Evolutionary conservation across 2,113 vertebrate species (phyloP).

Genomic region (Sphyrna mokarran): DNA sequence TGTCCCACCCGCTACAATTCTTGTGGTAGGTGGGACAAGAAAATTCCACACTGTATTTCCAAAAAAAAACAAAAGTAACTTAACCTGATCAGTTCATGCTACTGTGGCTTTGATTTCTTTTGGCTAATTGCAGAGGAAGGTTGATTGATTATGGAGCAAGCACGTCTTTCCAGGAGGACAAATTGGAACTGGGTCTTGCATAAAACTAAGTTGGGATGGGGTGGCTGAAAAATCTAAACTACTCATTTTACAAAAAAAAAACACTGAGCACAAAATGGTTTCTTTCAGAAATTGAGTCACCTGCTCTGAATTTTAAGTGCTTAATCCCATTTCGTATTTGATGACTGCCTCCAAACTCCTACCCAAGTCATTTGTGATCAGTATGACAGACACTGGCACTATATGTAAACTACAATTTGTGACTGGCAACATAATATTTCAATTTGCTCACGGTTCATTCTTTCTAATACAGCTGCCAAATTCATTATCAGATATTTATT

Average conservation of each 20-base stretch:
- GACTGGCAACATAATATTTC: background rate
- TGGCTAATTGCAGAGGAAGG: background rate
- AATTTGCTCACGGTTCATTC: background rate
- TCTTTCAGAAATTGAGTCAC: background rate
- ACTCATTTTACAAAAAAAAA: background rate
- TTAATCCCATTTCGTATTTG: background rate
- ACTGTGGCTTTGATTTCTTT: background rate
- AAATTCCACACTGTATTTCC: background rate
- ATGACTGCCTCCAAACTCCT: background rate
- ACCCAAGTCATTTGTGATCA: background rate
- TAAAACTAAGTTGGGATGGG: background rate
- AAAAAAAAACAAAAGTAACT: background rate
- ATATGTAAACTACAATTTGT: background rate
- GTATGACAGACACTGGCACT: background rate
- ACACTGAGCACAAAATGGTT: background rate
- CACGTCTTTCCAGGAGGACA: background rate
- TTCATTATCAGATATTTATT: background rate
- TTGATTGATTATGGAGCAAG: background rate
- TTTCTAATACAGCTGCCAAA: background rate
- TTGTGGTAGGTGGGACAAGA: too few species aligned
- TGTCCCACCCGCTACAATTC: too few species aligned
- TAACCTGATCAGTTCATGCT: background rate
- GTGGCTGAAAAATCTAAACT: background rate
- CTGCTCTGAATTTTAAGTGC: background rate
- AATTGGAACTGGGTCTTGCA: background rate